Evolutionary conservation across 2,113 vertebrate species (phyloP).

Genomic region (Corydoras maculifer): DNA sequence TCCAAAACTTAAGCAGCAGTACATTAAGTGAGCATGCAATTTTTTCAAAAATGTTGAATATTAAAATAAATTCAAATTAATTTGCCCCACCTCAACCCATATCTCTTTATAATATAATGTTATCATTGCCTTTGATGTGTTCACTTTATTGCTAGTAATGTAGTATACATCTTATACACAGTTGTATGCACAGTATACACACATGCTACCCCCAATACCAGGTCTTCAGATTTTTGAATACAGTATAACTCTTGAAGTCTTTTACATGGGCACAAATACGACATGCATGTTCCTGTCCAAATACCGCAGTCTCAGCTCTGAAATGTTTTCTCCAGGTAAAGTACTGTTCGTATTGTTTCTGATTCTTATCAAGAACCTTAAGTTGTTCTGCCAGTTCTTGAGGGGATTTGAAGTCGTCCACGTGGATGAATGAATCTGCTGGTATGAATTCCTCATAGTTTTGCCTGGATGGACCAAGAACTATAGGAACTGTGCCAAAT

Average conservation of each 20-base stretch:
- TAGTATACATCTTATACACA: too few relatives aligned
- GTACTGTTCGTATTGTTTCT: conserved; percentile 72
- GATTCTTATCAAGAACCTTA: conserved; percentile 71
- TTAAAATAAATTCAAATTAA: too few relatives aligned
- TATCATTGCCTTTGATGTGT: too few relatives aligned
- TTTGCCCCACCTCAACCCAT: too few relatives aligned
- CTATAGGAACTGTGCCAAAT: conserved; percentile 72
- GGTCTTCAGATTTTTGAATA: conserved; percentile 71
- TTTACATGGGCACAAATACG: conserved; percentile 72
- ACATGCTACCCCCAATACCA: conserved; percentile 72
- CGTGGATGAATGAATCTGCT: conserved; percentile 77
- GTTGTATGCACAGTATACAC: too few relatives aligned
- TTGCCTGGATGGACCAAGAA: conserved; percentile 75
- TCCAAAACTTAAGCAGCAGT: too few relatives aligned
- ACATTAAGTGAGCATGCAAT: too few relatives aligned
- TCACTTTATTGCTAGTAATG: too few relatives aligned
- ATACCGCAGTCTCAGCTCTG: conserved; percentile 60
- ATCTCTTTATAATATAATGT: too few relatives aligned
- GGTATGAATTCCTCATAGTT: conserved; percentile 79
- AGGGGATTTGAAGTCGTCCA: conserved; percentile 76
- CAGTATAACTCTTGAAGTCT: conserved; percentile 72
- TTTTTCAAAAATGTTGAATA: too few relatives aligned
- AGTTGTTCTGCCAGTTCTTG: conserved; percentile 76
- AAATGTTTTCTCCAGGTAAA: conserved; percentile 75
- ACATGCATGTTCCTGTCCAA: conserved; percentile 74